phyloP scores from a whole-genome alignment of 1,140 invertebrate species.

The Apis cerana region DNA sequence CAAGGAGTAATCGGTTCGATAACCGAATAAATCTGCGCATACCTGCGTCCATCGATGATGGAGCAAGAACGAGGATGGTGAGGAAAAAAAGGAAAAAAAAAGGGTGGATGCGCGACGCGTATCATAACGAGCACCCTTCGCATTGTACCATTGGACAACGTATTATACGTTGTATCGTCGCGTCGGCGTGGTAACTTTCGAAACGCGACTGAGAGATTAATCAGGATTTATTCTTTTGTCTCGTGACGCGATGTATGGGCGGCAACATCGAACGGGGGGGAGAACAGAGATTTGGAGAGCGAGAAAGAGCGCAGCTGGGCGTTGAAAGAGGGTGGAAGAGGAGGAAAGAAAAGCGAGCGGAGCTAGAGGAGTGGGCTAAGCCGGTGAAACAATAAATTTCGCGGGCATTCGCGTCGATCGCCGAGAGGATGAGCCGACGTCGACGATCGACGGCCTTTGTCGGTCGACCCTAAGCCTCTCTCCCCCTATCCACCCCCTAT shows the following conservation, averaged over 20 bases:
- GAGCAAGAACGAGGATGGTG: not conserved
- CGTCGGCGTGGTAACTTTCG: constrained; percentile 62
- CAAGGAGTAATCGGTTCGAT: too few species aligned
- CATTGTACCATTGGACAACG: constrained; percentile 16
- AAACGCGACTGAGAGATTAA: constrained; percentile 78
- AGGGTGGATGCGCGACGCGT: not conserved
- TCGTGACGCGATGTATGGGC: constrained; percentile 59
- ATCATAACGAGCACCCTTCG: constrained; percentile 6
- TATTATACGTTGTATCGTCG: constrained; percentile 26
- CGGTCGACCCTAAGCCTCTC: constrained; percentile 68
- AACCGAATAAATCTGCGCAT: too few species aligned
- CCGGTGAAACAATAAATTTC: constrained; percentile 80
- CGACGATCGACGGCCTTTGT: constrained; percentile 77
- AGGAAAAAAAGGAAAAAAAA: not conserved
- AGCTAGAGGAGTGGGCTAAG: constrained; percentile 71
- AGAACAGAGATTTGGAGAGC: constrained; percentile 17
- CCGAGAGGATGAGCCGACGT: constrained; percentile 72
- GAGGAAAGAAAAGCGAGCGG: not conserved
- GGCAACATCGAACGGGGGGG: constrained; percentile 6
- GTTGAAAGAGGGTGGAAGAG: not conserved
- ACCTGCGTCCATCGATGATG: not conserved
- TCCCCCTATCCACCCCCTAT: constrained; percentile 44
- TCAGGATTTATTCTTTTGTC: constrained; percentile 81
- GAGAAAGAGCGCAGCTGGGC: constrained; percentile 1
- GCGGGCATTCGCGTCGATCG: constrained; percentile 76